Base-by-base conservation (phyloP, 2,888 invertebrate genomes). In the Oxycera nigricornis region DNA sequence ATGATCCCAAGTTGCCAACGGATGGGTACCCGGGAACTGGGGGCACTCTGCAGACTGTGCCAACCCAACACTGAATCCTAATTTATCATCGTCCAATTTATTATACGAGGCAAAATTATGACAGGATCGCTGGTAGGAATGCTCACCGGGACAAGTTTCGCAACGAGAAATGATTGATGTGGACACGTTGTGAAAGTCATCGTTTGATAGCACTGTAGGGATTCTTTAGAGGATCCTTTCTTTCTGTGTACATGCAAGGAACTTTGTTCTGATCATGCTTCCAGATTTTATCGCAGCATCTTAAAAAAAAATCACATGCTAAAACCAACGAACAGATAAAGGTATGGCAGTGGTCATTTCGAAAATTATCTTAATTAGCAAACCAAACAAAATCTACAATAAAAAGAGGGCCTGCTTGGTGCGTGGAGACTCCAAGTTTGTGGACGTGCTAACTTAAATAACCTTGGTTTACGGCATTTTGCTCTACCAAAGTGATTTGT, bases 81-180 rank as follows among this genome's bases (percentile, higher is more conserved):
- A 65, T 65, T 41, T 20, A 41, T 65, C 65, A 39, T 30, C 28
- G 20, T 22, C 17, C 20, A 28, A 59, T 59, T 59, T 59, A 59
- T 59, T 26, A 59, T 14, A 28, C 59, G 59, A 59, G n/a, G 41
- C 20, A 11, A 41, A 65, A 41, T 65, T 65, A 65, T 65, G 65
- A 65, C 22, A 39, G 35, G 26, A 65, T 20, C 41, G 41, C 22
- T 24, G 14, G 20, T 35, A 14, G 41, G 24, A 65, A 39, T 65
- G 6, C 26, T 41, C 65, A 41, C 41, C 11, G 22, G 6, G 59
- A 4, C 39, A 9, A 11, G 59, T 2, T 39, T 39, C 17, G 11
- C 26, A 11, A 7, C 22, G 39, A 14, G 20, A 26, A 35, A 61
- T 65, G 65, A 65, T 65, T 65, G 65, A 65, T 65, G 39, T 41